Percentiles rank a stretch among this genome's conserved stretches.
Conservation (phyloP, 2,888 invertebrate genomes). For the Lapara coniferarum region DNA sequence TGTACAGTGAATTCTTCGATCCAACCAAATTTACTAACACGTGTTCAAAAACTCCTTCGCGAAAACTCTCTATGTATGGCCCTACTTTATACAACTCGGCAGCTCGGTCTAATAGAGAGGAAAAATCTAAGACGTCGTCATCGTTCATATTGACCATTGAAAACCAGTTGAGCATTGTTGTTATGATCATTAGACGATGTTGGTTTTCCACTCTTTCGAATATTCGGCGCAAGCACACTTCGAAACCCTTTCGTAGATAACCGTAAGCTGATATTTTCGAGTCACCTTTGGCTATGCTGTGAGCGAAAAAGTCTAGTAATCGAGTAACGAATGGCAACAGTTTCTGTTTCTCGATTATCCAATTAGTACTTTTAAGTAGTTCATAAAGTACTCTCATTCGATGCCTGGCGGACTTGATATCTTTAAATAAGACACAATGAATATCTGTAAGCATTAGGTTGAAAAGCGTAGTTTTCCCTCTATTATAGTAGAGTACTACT, state of each 20-base stretch:
- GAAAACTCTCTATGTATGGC: conserved; percentile 70
- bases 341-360: conserved; percentile 70
- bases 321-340: conserved; percentile 66
- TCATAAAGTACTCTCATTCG: conserved; percentile 78
- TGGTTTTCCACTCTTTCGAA: conserved; percentile 75
- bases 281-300: conserved; percentile 56
- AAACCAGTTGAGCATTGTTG: conserved; percentile 79
- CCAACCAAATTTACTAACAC: conserved; percentile 73
- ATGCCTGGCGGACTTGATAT: conserved; percentile 64
- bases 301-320: conserved; percentile 75
- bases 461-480: conserved; percentile 55
- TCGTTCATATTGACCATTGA: conserved; percentile 64
- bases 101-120: conserved; percentile 79
- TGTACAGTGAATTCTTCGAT: conserved; percentile 71
- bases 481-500: conserved; percentile 56
- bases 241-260: conserved; percentile 76
- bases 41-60: conserved; percentile 72
- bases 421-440: conserved; percentile 54
- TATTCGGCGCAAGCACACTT: conserved; percentile 80
- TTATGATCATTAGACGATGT: conserved; percentile 75
- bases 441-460: conserved; percentile 64
- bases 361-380: conserved; percentile 71
- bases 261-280: conserved; percentile 50
- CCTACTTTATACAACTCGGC: conserved; percentile 72
- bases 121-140: conserved; percentile 79